A percentile compares a stretch with the other conserved stretches of the same genome.
These are phyloP conservation scores for Sepioteuthis lessoniana DNA, from an alignment of 2,888 invertebrate species.

Conservation along the genomic window DNA sequence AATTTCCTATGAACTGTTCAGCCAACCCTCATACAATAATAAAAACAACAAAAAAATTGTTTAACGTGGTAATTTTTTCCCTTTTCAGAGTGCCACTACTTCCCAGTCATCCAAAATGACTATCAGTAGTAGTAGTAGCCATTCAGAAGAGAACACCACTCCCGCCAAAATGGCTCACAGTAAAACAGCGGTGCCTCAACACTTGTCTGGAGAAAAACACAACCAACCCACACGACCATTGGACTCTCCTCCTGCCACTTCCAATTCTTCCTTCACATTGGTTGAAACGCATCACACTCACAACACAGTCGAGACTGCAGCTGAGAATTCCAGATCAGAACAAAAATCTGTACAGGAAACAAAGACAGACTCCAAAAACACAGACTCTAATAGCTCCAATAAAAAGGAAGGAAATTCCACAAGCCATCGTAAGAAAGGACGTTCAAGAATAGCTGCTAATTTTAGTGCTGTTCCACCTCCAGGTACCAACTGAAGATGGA, in stretches of 20 bases:
- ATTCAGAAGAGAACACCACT: neutral
- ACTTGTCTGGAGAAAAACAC: slow-evolving; percentile 19
- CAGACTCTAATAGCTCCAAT: neutral
- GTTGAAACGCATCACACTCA: slow-evolving; percentile 52
- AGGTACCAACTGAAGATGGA: neutral
- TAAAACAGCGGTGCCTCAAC: neutral
- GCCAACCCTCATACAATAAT: too few relatives aligned
- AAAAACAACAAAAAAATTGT: too few relatives aligned
- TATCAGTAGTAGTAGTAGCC: neutral
- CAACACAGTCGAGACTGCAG: neutral
- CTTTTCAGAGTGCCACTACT: neutral
- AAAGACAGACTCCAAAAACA: slow-evolving; percentile 48
- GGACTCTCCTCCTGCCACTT: slow-evolving; percentile 38
- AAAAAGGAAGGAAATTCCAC: neutral
- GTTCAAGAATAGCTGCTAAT: slow-evolving; percentile 59
- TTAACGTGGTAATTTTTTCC: neutral
- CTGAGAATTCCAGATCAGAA: neutral
- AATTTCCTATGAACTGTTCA: too few relatives aligned
- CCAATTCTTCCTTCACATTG: slow-evolving; percentile 50
- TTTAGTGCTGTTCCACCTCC: slow-evolving; percentile 51
- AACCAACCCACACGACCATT: slow-evolving; percentile 40
- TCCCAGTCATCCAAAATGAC: neutral
- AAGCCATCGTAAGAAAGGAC: slow-evolving; percentile 51
- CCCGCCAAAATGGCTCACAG: neutral
- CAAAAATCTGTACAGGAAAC: slow-evolving; percentile 47